Evolutionary conservation across 1,140 invertebrate species (phyloP).

Genomic region (Trachymyrmex septentrionalis): DNA sequence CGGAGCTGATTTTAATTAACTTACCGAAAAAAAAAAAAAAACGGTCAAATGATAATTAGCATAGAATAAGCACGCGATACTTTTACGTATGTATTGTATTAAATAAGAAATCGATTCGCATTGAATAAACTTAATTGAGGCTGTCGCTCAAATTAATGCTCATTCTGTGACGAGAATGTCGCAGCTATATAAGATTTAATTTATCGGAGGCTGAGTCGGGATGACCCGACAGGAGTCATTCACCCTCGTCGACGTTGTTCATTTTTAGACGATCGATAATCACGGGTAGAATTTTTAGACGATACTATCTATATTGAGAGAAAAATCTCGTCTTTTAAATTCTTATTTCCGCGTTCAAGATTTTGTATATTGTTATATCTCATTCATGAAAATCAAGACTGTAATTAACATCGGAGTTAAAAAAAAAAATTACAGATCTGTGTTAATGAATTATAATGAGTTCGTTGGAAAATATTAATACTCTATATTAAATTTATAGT

Average conservation of each 20-base stretch:
- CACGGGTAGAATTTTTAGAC: slow-evolving; percentile 35
- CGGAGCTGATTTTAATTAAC: slow-evolving; percentile 52
- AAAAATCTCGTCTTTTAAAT: not conserved
- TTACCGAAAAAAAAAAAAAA: not conserved
- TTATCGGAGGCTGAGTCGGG: slow-evolving; percentile 58
- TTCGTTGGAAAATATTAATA: not conserved
- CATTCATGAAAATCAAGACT: not conserved
- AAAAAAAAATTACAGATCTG: not conserved
- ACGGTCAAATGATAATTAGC: slow-evolving; percentile 29
- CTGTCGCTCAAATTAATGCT: slow-evolving; percentile 37
- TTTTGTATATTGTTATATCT: not conserved
- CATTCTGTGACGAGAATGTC: slow-evolving; percentile 4
- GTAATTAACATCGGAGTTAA: not conserved
- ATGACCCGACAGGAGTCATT: slow-evolving; percentile 45
- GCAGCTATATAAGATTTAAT: slow-evolving; percentile 39
- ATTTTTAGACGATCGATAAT: slow-evolving; percentile 61
- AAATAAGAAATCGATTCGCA: not conserved
- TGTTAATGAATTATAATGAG: not conserved
- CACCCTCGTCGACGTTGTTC: slow-evolving; percentile 36
- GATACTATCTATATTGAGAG: not conserved
- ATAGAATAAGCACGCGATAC: slow-evolving; percentile 38
- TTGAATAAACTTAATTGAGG: not conserved
- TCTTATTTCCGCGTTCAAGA: not conserved
- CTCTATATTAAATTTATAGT: not conserved
- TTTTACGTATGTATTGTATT: not conserved